Evolutionary conservation across 2,888 invertebrate species (phyloP).

Genomic region (Dioctria rufipes): DNA sequence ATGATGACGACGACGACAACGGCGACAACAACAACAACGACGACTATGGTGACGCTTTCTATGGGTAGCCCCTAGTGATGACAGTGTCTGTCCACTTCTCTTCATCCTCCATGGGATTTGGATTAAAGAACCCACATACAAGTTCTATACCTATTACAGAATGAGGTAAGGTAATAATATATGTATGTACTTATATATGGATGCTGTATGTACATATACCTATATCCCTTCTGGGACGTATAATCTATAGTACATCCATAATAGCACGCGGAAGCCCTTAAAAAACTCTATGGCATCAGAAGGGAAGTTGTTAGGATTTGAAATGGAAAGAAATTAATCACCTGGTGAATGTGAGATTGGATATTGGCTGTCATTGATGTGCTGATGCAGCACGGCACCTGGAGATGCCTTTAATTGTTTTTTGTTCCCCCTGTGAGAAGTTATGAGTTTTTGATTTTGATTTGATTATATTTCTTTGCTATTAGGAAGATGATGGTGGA

Average conservation of each 20-base stretch:
- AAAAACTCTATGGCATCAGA: conserved; percentile 35
- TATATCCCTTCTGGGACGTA: neutral
- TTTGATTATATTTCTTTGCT: conserved; percentile 29
- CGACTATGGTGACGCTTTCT: neutral
- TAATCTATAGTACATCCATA: neutral
- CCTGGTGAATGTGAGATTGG: conserved; percentile 50
- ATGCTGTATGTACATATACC: neutral
- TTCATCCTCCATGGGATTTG: neutral
- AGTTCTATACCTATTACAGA: neutral
- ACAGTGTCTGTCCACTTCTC: conserved; percentile 6
- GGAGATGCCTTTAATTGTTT: conserved; percentile 32
- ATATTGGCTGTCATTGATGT: conserved; percentile 43
- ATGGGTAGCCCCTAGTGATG: conserved; percentile 46
- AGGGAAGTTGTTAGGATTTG: conserved; percentile 49
- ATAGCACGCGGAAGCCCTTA: conserved; percentile 34
- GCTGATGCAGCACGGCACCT: neutral
- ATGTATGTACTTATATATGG: neutral
- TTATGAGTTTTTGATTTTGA: conserved; percentile 48
- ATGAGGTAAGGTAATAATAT: neutral
- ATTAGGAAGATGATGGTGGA: neutral
- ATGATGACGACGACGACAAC: conserved; percentile 4
- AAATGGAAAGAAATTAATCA: conserved; percentile 53
- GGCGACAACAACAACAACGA: conserved; percentile 3
- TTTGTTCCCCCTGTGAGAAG: neutral
- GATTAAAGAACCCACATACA: conserved; percentile 30